These are phyloP conservation scores for Micromesistius poutassou DNA, from an alignment of 2,797 vertebrate genomes.

Conservation along the genomic window DNA sequence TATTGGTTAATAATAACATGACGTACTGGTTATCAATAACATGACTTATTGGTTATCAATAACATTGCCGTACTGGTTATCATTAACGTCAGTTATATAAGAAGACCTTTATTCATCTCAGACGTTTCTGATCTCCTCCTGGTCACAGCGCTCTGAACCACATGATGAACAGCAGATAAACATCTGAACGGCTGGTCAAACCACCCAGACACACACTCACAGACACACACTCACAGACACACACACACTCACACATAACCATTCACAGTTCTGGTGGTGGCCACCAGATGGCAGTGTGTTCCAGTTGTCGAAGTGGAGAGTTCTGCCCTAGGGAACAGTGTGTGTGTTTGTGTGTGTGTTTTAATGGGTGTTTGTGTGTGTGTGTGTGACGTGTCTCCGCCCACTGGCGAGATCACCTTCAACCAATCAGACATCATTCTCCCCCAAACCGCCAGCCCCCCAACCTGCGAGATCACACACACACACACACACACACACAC, in stretches of 20 bases:
- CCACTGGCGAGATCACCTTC: not conserved
- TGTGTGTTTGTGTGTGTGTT: conserved; percentile 34
- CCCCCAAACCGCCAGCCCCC: too few species aligned
- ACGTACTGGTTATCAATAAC: too few species aligned
- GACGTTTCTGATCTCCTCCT: too few species aligned
- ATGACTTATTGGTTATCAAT: too few species aligned
- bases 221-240: not conserved
- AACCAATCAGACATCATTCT: not conserved
- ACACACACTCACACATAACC: not conserved
- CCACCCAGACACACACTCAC: not conserved
- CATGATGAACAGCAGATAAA: not conserved
- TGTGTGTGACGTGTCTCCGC: conserved; percentile 18
- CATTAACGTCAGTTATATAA: too few species aligned
- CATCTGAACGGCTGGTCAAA: not conserved
- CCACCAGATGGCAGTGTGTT: not conserved
- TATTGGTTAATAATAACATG: not conserved
- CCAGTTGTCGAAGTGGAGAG: not conserved
- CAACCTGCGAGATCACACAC: too few species aligned
- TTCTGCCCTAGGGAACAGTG: not conserved
- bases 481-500: too few species aligned
- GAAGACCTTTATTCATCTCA: too few species aligned
- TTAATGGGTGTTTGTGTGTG: conserved; percentile 10
- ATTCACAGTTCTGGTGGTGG: not conserved
- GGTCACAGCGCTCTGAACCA: not conserved
- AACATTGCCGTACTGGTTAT: too few species aligned